phyloP scores from a whole-genome alignment of 1,140 invertebrate genomes.

The Drosophila sturtevanti region DNA sequence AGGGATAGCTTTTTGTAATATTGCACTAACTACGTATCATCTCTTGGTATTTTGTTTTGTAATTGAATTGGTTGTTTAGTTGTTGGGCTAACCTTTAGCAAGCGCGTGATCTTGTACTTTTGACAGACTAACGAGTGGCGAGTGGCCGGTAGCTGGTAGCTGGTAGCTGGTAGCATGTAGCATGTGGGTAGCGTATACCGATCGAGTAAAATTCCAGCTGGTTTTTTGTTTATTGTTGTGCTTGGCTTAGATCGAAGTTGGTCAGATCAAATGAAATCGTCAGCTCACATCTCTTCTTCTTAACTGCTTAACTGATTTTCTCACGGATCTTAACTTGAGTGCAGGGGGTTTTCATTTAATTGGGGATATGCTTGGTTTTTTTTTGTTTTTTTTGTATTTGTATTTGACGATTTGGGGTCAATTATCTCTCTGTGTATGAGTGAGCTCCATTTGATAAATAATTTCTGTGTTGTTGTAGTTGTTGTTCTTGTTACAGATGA shows the following conservation, averaged over 20 bases:
- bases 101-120: conserved; percentile 72
- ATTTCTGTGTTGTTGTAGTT: conserved; percentile 23
- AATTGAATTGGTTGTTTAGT: conserved; percentile 59
- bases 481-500: conserved; percentile 24
- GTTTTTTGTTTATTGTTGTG: conserved; percentile 28
- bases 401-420: too few species aligned
- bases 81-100: conserved; percentile 73
- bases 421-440: conserved; percentile 16
- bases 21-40: conserved; percentile 72
- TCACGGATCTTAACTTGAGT: too few species aligned
- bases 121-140: conserved; percentile 72
- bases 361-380: too few species aligned
- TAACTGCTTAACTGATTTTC: background rate
- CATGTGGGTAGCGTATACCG: conserved; percentile 16
- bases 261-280: too few species aligned
- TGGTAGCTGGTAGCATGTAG: conserved; percentile 32
- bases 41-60: conserved; percentile 48
- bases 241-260: conserved; percentile 6
- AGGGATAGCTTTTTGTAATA: conserved; percentile 54
- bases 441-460: too few species aligned
- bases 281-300: conserved; percentile 58
- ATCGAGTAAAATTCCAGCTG: conserved; percentile 46
- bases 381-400: too few species aligned
- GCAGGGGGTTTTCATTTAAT: too few species aligned
- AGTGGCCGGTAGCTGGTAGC: conserved; percentile 38